A percentile compares a stretch with the other conserved stretches of the same genome.
Conservation (phyloP, 2,888 invertebrate genomes). For the Cryptus viduatorius region DNA sequence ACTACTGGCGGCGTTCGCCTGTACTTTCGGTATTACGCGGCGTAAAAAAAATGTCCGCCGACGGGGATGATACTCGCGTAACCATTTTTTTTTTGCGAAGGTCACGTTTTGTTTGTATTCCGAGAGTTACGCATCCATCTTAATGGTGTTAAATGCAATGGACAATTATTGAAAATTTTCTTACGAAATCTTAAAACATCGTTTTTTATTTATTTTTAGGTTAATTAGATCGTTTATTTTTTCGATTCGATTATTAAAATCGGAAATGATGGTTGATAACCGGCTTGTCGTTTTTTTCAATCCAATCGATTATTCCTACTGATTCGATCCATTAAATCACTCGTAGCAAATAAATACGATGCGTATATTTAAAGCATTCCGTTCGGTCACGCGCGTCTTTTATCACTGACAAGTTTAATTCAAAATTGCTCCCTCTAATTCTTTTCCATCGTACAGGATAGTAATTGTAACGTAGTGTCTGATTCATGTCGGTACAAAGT, state of each 20-base stretch:
- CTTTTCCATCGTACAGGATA: slow-evolving; percentile 34
- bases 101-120: neutral
- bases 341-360: slow-evolving; percentile 32
- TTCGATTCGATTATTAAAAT: too few relatives aligned
- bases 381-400: slow-evolving; percentile 9
- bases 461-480: slow-evolving; percentile 62
- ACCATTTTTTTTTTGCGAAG: neutral
- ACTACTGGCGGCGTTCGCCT: slow-evolving; percentile 1
- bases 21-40: neutral
- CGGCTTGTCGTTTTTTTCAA: neutral
- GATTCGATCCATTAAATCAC: slow-evolving; percentile 39
- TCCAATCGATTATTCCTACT: slow-evolving; percentile 10
- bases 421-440: slow-evolving; percentile 44
- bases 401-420: slow-evolving; percentile 1
- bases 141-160: too few relatives aligned
- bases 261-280: neutral
- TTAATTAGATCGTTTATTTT: too few relatives aligned
- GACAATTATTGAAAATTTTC: too few relatives aligned
- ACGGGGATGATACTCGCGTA: neutral
- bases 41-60: neutral
- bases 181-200: too few relatives aligned
- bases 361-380: slow-evolving; percentile 23
- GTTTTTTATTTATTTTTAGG: too few relatives aligned
- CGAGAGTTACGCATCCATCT: neutral
- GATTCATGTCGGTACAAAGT: slow-evolving; percentile 57